Base-by-base conservation (phyloP, 2,797 vertebrate species). In the Luscinia megarhynchos region DNA sequence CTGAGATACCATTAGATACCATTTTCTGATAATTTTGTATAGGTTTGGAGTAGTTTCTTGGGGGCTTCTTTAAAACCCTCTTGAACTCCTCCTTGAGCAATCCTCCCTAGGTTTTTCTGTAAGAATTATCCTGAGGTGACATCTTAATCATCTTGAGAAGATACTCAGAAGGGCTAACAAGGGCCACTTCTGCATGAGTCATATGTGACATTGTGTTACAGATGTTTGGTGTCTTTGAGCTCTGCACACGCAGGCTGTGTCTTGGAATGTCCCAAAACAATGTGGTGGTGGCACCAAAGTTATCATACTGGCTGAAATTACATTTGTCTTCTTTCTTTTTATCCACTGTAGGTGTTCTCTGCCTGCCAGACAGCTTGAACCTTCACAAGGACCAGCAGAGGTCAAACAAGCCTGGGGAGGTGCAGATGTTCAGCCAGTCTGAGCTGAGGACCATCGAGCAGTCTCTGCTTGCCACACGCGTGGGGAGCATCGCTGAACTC, bases 401-500 rank as follows among this genome's bases (percentile, higher is more conserved):
- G 89, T 97, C 98, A 3, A 98, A 97, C 93, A 99, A 99, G 97
- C 98, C 98, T 0, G 98, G 98, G 48, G 99, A 99, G 46, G 98
- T 98, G 74, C 98, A 98, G 93, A 97, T 98, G 97, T 99, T 98
- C 98, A 99, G 98, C 96, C 99, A 99, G 96, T 98, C 99, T 1
- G 99, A 99, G 97, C 97, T 99, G 57, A 98, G 99, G 90, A 99
- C 99, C 87, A 97, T 99, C 0, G 99, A 99, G 81, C 99, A 99
- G 96, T 99, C 99, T 78, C 97, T 99, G 64, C 97, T 99, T 94
- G 99, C 99, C 96, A 99, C 99, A 0, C 98, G 98, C 0, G 99
- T 99, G 96, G 99, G 99, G 96, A 99, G 99, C 98, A 99, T 99
- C 74, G 98, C 99, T 9, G 99, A 99, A 82, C 99, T 99, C 97